Conservation (phyloP, 1,140 invertebrate species). For the Oreohelix idahoensis region DNA sequence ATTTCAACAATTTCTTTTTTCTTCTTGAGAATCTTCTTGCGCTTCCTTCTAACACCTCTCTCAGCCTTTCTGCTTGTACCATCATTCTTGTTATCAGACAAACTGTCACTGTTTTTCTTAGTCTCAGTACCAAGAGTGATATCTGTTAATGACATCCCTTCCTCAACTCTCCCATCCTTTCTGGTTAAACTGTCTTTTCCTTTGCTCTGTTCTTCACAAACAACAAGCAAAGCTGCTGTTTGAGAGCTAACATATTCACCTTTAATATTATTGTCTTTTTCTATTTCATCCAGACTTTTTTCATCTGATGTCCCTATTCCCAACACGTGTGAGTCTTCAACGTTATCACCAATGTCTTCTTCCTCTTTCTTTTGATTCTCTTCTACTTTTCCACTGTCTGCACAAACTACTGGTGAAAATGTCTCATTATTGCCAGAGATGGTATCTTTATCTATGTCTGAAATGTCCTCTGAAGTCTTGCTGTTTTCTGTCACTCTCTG, state of each 20-base stretch:
- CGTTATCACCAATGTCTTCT: not conserved
- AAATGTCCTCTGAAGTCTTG: not conserved
- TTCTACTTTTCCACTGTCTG: not conserved
- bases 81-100: not conserved
- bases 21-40: not conserved
- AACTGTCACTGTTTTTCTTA: not conserved
- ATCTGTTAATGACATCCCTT: not conserved
- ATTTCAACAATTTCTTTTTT: too few relatives aligned
- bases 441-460: not conserved
- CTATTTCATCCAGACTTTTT: too few relatives aligned
- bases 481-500: not conserved
- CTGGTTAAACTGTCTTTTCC: not conserved
- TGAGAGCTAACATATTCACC: too few relatives aligned
- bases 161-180: not conserved
- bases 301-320: too few relatives aligned
- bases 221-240: too few relatives aligned
- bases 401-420: not conserved
- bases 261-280: too few relatives aligned
- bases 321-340: too few relatives aligned
- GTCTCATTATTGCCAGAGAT: not conserved
- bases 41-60: not conserved
- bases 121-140: not conserved
- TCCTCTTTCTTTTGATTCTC: not conserved
- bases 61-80: not conserved
- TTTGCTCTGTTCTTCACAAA: too few relatives aligned